Conservation (phyloP, 2,888 invertebrate genomes). For the Drosophila kambysellisi region DNA sequence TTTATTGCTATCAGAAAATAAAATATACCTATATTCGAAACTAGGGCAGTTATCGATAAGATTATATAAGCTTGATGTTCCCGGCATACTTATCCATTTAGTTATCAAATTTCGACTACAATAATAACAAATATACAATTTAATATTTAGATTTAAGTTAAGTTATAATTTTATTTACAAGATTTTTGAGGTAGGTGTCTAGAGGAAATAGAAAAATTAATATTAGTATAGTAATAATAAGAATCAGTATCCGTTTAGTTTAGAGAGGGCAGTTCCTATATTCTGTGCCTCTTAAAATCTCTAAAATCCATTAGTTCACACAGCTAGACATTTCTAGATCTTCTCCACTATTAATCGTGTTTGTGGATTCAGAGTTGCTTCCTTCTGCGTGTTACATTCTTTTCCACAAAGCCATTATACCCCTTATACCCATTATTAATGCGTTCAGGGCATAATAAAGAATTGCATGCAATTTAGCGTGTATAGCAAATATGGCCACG, state of each 20-base stretch:
- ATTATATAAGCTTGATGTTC: neutral
- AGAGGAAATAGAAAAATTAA: too few relatives aligned
- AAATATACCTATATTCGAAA: neutral
- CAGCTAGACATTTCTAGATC: neutral
- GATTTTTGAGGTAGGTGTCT: too few relatives aligned
- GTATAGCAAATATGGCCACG: conserved; percentile 1
- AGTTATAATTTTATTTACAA: too few relatives aligned
- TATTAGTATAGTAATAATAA: neutral
- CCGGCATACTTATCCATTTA: neutral
- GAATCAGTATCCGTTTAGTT: neutral
- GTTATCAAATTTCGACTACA: accelerated
- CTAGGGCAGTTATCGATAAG: neutral
- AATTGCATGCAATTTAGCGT: conserved; percentile 18
- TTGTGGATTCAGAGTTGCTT: neutral
- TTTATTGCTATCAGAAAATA: neutral
- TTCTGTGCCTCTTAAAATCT: neutral
- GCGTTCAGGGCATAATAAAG: conserved; percentile 14
- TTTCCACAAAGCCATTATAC: neutral
- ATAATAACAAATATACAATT: neutral
- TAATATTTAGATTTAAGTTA: neutral
- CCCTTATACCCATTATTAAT: neutral
- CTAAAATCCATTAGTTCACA: too few relatives aligned
- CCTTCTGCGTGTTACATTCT: neutral
- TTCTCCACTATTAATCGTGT: neutral
- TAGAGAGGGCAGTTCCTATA: neutral